Conservation (phyloP, 2,113 vertebrate genomes). For the Callithrix jacchus region DNA sequence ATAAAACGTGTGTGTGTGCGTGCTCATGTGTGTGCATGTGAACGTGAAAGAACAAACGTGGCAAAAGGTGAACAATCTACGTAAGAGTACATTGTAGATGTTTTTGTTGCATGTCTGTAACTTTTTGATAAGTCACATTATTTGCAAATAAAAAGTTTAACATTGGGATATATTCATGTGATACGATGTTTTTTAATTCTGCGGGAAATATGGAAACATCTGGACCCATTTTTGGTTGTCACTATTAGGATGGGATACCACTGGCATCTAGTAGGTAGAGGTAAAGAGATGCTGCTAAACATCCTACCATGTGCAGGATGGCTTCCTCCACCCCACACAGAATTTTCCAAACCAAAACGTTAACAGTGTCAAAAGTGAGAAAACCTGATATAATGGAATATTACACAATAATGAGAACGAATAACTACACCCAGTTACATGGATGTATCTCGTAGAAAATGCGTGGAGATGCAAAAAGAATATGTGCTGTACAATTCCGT, state of each 20-base stretch:
- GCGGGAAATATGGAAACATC: not conserved
- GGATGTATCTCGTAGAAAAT: not conserved
- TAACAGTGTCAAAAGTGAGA: not conserved
- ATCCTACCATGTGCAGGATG: not conserved
- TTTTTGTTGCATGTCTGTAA: not conserved
- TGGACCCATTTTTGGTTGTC: not conserved
- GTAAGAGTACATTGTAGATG: not conserved
- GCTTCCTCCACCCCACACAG: not conserved
- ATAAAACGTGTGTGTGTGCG: accelerated
- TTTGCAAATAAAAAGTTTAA: not conserved
- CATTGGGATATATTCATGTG: not conserved
- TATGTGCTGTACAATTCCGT: no score
- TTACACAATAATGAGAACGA: not conserved
- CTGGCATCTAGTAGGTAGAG: not conserved
- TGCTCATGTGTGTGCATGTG: not conserved
- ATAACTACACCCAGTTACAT: not conserved
- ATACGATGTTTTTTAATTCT: not conserved
- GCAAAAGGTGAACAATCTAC: not conserved
- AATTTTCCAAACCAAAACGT: not conserved
- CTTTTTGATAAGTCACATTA: not conserved
- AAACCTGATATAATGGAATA: no score
- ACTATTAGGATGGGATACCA: no score
- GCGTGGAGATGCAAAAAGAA: not conserved
- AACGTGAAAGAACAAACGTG: not conserved
- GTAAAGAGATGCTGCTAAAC: not conserved